phyloP scores from a whole-genome alignment of 2,113 vertebrate species.

The Oncorhynchus clarkii region DNA sequence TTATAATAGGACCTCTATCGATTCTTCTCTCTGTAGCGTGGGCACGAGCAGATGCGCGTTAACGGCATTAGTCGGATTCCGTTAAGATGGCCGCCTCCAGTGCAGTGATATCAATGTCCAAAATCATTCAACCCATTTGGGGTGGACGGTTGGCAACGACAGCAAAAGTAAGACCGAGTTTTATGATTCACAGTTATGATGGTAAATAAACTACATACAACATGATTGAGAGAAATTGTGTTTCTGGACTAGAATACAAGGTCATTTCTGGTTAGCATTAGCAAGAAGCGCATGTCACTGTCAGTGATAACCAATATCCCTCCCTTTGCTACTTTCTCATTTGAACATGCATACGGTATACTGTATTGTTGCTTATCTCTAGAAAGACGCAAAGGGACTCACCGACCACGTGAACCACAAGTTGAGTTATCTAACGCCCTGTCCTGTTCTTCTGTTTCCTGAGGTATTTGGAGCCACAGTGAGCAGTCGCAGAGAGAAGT shows the following conservation, averaged over 20 bases:
- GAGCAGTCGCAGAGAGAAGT: constrained; percentile 54
- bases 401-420: background rate
- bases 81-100: constrained; percentile 69
- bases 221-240: background rate
- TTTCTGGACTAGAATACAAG: constrained; percentile 40
- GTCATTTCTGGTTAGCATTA: constrained; percentile 47
- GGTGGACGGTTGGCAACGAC: constrained; percentile 57
- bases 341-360: too few relatives aligned
- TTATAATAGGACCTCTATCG: too few relatives aligned
- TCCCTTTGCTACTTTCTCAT: too few relatives aligned
- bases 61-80: background rate
- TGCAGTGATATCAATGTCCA: constrained; percentile 56
- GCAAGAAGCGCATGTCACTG: too few relatives aligned
- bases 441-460: constrained; percentile 2
- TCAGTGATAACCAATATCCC: too few relatives aligned
- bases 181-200: background rate
- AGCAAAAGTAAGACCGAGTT: constrained; percentile 62
- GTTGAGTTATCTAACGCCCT: background rate
- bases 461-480: constrained; percentile 65
- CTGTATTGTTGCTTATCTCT: too few relatives aligned
- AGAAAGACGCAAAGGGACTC: too few relatives aligned
- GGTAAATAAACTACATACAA: background rate
- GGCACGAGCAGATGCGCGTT: background rate
- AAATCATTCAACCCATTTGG: constrained; percentile 58
- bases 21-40: too few relatives aligned